Evolutionary conservation across 2,113 vertebrate genomes (phyloP).

Genomic region (Pungitius pungitius): DNA sequence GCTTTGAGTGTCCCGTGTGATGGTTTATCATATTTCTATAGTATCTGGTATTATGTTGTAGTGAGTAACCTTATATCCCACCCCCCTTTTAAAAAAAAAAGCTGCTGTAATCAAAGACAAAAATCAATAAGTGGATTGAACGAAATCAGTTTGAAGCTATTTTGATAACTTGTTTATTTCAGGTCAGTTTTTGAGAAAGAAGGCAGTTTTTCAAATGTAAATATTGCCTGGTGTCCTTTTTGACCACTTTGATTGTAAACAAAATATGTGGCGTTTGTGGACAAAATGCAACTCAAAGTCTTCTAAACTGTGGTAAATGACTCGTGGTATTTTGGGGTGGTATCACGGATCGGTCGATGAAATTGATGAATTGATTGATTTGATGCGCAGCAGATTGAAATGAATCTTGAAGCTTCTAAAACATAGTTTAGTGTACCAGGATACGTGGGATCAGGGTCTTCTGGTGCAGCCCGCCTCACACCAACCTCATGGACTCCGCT

Average conservation of each 20-base stretch:
- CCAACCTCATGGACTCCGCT: background rate
- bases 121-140: background rate
- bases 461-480: background rate
- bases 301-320: background rate
- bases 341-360: background rate
- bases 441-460: background rate
- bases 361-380: too few relatives aligned
- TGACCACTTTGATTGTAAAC: background rate
- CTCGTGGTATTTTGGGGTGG: background rate
- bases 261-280: background rate
- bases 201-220: background rate
- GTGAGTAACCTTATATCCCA: background rate
- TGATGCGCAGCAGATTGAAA: background rate
- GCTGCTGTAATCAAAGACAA: background rate
- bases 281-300: background rate
- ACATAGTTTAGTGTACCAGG: background rate
- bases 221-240: background rate
- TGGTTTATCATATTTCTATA: too few relatives aligned
- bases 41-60: background rate
- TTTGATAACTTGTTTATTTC: background rate
- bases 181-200: background rate
- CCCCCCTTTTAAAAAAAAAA: background rate
- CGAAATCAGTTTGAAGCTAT: background rate
- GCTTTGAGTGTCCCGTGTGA: background rate
- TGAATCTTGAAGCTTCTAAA: background rate